Percentiles rank a stretch among this genome's conserved stretches.
Evolutionary conservation across 2,888 invertebrate species (phyloP).

Genomic region (Argynnis bischoffii): DNA sequence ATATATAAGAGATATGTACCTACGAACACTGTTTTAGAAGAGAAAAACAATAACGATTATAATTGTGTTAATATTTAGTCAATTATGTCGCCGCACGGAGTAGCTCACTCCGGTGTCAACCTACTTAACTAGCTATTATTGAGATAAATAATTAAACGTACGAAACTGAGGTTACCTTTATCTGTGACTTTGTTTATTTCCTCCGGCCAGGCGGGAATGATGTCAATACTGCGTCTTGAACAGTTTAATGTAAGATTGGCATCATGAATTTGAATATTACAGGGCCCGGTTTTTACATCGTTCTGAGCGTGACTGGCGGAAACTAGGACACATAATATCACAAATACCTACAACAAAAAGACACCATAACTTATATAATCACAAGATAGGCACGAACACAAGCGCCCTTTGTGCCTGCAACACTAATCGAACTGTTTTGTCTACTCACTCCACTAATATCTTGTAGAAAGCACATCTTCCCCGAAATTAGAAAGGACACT

Average conservation of each 20-base stretch:
- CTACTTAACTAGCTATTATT: constrained; percentile 27
- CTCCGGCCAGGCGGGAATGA: constrained; percentile 65
- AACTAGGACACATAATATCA: constrained; percentile 69
- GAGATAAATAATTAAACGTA: constrained; percentile 45
- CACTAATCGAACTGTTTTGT: constrained; percentile 23
- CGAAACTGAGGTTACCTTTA: constrained; percentile 58
- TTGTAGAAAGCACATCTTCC: constrained; percentile 66
- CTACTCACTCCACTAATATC: constrained; percentile 65
- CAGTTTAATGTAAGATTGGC: constrained; percentile 68
- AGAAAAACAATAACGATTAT: no score
- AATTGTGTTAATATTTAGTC: constrained; percentile 10
- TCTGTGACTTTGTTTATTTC: constrained; percentile 56
- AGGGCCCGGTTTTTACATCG: constrained; percentile 52
- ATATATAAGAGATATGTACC: no score
- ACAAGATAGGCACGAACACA: constrained; percentile 31
- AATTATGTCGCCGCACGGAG: constrained; percentile 5
- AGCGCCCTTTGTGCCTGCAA: constrained; percentile 8
- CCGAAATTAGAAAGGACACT: constrained; percentile 64
- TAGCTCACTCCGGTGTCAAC: constrained; percentile 14
- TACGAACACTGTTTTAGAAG: no score
- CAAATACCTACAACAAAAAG: constrained; percentile 78
- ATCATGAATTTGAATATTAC: constrained; percentile 65
- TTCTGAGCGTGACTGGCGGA: constrained; percentile 54
- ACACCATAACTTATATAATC: constrained; percentile 61
- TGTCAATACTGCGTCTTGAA: constrained; percentile 63